Evolutionary conservation across 2,888 invertebrate species (phyloP), one percentile per base, ranked within the genome.

Genomic region (Monoplex corrugatus): DNA sequence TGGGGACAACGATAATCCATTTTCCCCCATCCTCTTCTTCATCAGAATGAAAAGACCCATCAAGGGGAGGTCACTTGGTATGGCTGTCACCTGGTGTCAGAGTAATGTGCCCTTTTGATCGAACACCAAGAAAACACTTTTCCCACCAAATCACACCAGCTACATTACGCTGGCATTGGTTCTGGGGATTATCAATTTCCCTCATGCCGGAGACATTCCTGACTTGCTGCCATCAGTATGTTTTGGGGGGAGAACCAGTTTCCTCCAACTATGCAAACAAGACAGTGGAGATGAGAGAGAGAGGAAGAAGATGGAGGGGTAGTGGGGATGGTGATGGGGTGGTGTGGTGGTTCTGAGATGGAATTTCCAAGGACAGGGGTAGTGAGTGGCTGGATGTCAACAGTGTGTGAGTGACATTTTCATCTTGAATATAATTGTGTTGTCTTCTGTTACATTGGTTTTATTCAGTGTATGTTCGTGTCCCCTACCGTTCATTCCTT

Each of bases 81-180:
- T 1, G 38, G 78, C 78, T 78, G 78, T 82, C 86, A 80, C 78
- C 88, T 80, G 43, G 35, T 72, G 38, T 63, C 28, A 45, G 83
- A 63, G 85, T 86, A 88, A 88, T 68, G 85, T 68, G 82, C 57
- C 57, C 80, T 90, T 89, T 90, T 84, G 90, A 90, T 88, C 86
- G 78, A 84, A 80, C 32, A 72, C 72, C 82, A 72, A 88, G 90
- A 90, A 90, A 90, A 90, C 90, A 89, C 88, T 90, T 90, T 90
- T 90, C 87, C 88, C 90, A 89, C 87, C 86, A 80, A 90, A 90
- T 90, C 90, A 86, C 87, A 87, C 90, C 78, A 84, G 90, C 88
- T 90, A 89, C 90, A 90, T 90, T 87, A 86, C 90, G 44, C 45
- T 44, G 35, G 72, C 90, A 90, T 90, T 90, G 90, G 89, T 90